Evolutionary conservation across 2,888 invertebrate species (phyloP).

Genomic region (Stomorhina lunata): DNA sequence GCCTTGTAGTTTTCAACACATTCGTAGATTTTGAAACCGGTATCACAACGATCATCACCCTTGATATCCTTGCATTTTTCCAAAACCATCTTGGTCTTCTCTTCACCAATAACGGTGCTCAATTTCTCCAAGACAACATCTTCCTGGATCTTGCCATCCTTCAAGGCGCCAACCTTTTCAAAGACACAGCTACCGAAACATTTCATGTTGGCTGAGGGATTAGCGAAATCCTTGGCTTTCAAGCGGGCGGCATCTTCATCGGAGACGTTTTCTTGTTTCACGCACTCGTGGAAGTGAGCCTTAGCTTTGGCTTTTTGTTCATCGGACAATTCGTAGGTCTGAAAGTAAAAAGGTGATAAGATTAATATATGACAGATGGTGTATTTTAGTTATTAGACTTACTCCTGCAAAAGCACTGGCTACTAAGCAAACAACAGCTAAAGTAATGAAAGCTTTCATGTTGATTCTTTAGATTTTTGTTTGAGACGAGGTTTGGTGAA

Average conservation of each 20-base stretch:
- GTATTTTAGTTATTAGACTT: no score
- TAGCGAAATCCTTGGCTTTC: conserved; percentile 68
- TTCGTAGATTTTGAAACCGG: conserved; percentile 69
- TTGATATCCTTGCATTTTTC: conserved; percentile 59
- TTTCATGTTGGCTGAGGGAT: conserved; percentile 70
- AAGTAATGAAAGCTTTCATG: conserved; percentile 71
- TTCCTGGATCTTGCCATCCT: conserved; percentile 72
- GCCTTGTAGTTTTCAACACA: conserved; percentile 70
- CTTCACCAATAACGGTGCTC: conserved; percentile 70
- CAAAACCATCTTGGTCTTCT: conserved; percentile 67
- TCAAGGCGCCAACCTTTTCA: conserved; percentile 72
- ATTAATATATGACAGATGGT: no score
- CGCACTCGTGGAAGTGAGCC: conserved; percentile 68
- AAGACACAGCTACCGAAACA: conserved; percentile 77
- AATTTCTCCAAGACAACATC: conserved; percentile 68
- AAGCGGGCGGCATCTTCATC: conserved; percentile 71
- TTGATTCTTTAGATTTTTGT: conserved; percentile 12
- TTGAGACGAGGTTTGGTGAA: background rate
- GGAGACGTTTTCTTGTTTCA: conserved; percentile 67
- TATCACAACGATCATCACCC: conserved; percentile 73
- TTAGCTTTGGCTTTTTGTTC: conserved; percentile 72
- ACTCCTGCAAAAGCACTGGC: conserved; percentile 69
- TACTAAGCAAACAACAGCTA: conserved; percentile 68
- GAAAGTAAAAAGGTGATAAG: background rate
- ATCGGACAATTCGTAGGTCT: conserved; percentile 69